Evolutionary conservation across 2,888 invertebrate genomes (phyloP).

Genomic region (Drosophila meridiana): DNA sequence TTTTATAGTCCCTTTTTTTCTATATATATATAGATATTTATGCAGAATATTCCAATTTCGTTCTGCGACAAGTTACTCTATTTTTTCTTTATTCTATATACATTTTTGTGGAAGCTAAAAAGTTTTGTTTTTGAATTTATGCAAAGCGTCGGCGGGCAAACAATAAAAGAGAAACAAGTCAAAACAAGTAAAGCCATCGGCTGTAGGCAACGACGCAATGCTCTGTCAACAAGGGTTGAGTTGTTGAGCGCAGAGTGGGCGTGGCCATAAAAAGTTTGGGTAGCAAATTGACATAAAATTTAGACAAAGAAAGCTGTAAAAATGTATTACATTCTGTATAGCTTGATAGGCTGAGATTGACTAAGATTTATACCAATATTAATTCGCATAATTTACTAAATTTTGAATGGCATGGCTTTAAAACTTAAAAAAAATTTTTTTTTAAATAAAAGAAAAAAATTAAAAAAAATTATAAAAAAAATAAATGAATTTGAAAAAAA

Average conservation of each 20-base stretch:
- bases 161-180: slow-evolving; percentile 31
- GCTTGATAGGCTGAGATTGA: not conserved
- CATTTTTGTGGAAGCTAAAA: not conserved
- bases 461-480: too few species aligned
- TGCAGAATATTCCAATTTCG: slow-evolving; percentile 8
- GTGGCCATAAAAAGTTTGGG: not conserved
- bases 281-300: not conserved
- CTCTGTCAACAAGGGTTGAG: not conserved
- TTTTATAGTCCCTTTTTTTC: not conserved
- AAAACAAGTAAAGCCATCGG: not conserved
- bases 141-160: slow-evolving; percentile 68
- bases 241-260: not conserved
- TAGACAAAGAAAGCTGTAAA: not conserved
- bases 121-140: slow-evolving; percentile 61
- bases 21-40: not conserved
- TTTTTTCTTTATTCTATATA: not conserved
- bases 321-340: too few species aligned
- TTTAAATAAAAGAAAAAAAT: too few species aligned
- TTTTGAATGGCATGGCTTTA: not conserved
- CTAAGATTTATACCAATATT: not conserved
- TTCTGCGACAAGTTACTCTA: not conserved
- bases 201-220: not conserved
- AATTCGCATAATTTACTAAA: not conserved
- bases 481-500: too few species aligned
- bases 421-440: not conserved